phyloP scores from a whole-genome alignment of 2,797 vertebrate genomes.

The Sarcophilus harrisii region DNA sequence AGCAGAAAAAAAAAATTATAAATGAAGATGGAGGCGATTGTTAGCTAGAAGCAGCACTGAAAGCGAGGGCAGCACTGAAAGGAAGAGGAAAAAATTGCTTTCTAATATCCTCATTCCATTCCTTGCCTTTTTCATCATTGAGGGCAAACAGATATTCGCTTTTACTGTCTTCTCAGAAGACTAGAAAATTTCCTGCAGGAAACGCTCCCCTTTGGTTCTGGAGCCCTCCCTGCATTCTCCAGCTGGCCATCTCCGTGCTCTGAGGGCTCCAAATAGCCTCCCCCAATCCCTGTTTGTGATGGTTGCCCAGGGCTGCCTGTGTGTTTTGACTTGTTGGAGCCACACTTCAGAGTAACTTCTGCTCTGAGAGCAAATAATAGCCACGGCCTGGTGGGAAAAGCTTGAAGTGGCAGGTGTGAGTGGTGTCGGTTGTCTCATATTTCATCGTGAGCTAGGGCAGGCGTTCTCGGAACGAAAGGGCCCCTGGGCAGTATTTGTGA shows the following conservation, averaged over 20 bases:
- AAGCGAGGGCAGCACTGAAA: neutral
- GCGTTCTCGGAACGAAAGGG: slow-evolving; percentile 11
- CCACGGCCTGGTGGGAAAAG: slow-evolving; percentile 52
- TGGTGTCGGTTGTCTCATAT: slow-evolving; percentile 53
- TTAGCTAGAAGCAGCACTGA: neutral
- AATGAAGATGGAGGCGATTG: neutral
- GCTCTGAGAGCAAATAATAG: slow-evolving; percentile 6
- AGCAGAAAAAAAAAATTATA: neutral
- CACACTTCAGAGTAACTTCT: slow-evolving; percentile 58
- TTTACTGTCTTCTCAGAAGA: neutral
- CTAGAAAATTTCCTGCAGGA: neutral
- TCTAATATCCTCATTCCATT: no score
- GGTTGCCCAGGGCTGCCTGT: slow-evolving; percentile 83
- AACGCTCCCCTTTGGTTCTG: neutral
- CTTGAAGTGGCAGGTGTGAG: neutral
- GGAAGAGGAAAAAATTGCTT: neutral
- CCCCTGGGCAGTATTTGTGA: neutral
- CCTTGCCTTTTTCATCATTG: neutral
- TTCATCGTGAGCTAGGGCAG: neutral
- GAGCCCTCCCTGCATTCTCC: slow-evolving; percentile 64
- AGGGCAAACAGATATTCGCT: neutral
- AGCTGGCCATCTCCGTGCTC: slow-evolving; percentile 79
- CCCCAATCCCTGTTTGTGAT: slow-evolving; percentile 81
- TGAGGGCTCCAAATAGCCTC: slow-evolving; percentile 78
- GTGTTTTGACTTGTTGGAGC: slow-evolving; percentile 82